Base-by-base conservation (phyloP, 2,113 vertebrate species). In the Columba janthina region DNA sequence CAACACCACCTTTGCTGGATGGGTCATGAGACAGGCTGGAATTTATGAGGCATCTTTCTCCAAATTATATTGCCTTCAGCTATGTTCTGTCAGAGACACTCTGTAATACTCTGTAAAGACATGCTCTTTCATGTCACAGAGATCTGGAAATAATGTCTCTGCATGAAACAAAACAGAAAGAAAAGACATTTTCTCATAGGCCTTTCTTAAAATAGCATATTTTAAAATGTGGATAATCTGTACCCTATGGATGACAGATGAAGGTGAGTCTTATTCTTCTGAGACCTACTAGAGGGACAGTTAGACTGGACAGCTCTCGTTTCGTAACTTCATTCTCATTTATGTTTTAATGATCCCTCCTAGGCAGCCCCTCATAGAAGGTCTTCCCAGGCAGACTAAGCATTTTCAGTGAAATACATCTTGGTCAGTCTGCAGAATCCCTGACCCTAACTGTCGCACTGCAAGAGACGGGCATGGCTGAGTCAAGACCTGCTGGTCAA, bases 11-110 rank as follows among this genome's bases (percentile, higher is more conserved):
- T 94, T 83, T 95, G 31, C 72, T 90, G 31, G 42, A 62, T 85
- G 38, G 65, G 58, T 89, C 42, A 83, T 75, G 40, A 93, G 70
- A 93, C 53, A 65, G 67, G 34, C 26, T 90, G 66, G 91, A 95
- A 88, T 92, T 96, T 97, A 79, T 89, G 88, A 85, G 71, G 44
- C 69, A 90, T 92, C 72, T 77, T 96, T 85, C 94, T 90, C 89
- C 89, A 91, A 62, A 95, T 87, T 86, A 75, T 34, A 61, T 79
- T 93, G 88, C 93, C 88, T 81, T 82, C 73, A 92, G 87, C 92
- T 90, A 78, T 57, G 22, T 93, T 89, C 60, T 97, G 44, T 91
- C 93, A 97, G 88, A 94, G 74, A 48, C 78, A 46, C 44, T 79
- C 62, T 62, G 75, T 48, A 95, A 91, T 64, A 66, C 61, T 81